These are phyloP conservation scores for Candidula unifasciata DNA, from an alignment of 2,888 invertebrate species.

Conservation along the genomic window DNA sequence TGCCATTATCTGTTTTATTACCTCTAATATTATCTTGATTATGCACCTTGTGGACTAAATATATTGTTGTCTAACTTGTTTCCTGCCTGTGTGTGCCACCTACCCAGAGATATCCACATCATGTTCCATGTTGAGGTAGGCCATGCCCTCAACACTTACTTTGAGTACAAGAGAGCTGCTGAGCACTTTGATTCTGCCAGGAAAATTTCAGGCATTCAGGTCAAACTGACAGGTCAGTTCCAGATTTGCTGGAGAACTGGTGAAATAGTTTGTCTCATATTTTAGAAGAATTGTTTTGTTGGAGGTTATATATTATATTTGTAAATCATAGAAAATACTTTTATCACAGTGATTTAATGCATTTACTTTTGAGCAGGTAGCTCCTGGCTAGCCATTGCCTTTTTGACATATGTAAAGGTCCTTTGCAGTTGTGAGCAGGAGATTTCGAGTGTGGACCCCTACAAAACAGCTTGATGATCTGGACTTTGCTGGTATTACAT, in stretches of 20 bases:
- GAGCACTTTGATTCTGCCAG: slow-evolving; percentile 84
- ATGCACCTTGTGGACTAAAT: not conserved
- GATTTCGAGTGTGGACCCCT: no score
- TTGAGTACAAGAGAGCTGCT: slow-evolving; percentile 85
- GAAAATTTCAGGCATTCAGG: slow-evolving; percentile 83
- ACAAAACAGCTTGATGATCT: no score
- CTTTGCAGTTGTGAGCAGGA: no score
- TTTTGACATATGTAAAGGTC: no score
- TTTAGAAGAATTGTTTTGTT: not conserved
- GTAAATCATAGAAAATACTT: no score
- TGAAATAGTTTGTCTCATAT: not conserved
- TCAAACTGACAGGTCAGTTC: slow-evolving; percentile 84
- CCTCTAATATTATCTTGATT: no score
- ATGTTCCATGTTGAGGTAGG: slow-evolving; percentile 81
- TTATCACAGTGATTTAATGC: no score
- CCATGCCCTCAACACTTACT: slow-evolving; percentile 86
- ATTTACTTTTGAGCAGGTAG: no score
- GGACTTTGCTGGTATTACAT: no score
- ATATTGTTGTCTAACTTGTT: not conserved
- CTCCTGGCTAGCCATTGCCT: no score
- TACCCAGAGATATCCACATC: slow-evolving; percentile 63
- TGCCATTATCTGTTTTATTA: not conserved
- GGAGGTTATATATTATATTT: not conserved
- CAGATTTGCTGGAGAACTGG: not conserved
- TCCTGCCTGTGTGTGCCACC: not conserved